phyloP scores from a whole-genome alignment of 2,797 vertebrate species.

The Hypotaenidia philippensis region DNA sequence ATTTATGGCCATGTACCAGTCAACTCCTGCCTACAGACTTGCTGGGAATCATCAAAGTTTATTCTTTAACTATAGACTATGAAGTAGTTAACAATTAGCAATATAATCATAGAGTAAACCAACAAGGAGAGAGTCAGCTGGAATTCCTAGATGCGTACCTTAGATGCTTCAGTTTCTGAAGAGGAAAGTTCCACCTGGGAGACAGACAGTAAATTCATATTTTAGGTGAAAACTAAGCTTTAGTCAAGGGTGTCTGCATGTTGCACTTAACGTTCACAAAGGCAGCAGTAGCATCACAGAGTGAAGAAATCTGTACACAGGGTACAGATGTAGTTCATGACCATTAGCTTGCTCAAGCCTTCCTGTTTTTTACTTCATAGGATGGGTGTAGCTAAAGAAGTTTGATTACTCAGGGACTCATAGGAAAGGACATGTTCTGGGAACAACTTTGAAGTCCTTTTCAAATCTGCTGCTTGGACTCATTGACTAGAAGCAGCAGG shows the following conservation, averaged over 20 bases:
- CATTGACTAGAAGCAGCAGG: neutral
- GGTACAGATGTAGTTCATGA: accelerated
- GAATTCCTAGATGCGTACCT: neutral
- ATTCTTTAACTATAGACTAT: neutral
- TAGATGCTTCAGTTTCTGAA: neutral
- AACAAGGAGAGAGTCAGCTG: neutral
- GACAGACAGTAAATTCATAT: neutral
- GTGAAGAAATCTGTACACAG: neutral
- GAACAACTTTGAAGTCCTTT: neutral
- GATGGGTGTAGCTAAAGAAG: neutral
- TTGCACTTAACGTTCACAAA: neutral
- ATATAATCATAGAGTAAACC: neutral
- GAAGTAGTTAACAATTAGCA: neutral
- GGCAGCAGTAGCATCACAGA: neutral
- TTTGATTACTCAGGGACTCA: neutral
- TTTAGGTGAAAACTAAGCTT: neutral
- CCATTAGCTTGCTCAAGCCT: neutral
- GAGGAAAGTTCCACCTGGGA: neutral
- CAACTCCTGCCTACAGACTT: neutral
- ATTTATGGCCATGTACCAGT: neutral
- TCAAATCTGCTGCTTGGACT: neutral
- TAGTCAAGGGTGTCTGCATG: neutral
- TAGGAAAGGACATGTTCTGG: neutral
- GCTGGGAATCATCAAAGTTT: neutral
- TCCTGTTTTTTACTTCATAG: neutral